Percentiles rank a stretch among this genome's conserved stretches.
These are phyloP conservation scores for Myrmecophaga tridactyla DNA, from an alignment of 2,113 vertebrate species.

Conservation along the genomic window DNA sequence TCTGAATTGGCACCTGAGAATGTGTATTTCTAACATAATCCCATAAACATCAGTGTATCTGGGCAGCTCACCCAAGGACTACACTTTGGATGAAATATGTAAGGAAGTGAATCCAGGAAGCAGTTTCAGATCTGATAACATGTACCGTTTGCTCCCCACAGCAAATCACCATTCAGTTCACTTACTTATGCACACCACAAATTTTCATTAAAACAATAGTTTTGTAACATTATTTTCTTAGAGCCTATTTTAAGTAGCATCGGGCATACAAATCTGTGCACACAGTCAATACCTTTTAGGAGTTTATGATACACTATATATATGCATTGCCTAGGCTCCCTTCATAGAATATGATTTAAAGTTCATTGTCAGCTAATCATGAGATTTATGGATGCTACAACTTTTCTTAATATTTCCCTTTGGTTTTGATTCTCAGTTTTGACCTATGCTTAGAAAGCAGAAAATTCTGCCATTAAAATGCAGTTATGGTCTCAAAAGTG, in stretches of 20 bases:
- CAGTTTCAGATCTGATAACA: neutral
- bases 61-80: neutral
- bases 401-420: conserved; percentile 37
- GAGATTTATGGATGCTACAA: conserved; percentile 9
- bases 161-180: neutral
- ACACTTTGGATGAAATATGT: neutral
- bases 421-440: conserved; percentile 54
- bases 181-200: neutral
- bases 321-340: neutral
- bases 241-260: neutral
- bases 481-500: conserved; percentile 60
- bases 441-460: conserved; percentile 63
- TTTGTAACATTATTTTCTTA: neutral
- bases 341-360: conserved; percentile 4
- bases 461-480: conserved; percentile 63
- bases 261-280: neutral
- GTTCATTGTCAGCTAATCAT: neutral
- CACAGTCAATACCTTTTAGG: neutral
- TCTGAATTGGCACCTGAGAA: neutral
- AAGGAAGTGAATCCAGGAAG: neutral
- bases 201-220: conserved; percentile 24
- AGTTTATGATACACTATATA: neutral
- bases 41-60: neutral
- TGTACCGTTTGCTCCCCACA: neutral
- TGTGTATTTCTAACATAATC: neutral